Evolutionary conservation across 2,113 vertebrate genomes (phyloP).

Genomic region (Xenus cinereus): DNA sequence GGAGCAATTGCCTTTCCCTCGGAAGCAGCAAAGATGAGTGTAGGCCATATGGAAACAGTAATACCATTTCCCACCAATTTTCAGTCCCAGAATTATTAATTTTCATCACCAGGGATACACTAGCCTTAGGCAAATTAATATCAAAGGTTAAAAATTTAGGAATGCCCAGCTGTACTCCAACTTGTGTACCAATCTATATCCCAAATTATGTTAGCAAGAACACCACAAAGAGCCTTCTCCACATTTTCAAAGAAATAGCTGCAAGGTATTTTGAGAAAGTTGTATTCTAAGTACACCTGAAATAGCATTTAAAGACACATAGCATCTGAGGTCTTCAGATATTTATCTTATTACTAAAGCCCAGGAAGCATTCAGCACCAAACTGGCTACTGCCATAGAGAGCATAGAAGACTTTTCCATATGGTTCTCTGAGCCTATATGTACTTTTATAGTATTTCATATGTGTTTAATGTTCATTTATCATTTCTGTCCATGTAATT

Average conservation of each 20-base stretch:
- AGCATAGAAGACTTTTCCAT: background rate
- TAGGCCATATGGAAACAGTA: background rate
- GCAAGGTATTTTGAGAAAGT: background rate
- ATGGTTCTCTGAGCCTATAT: background rate
- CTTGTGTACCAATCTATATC: background rate
- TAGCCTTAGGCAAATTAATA: background rate
- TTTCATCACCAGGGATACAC: background rate
- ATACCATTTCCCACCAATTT: background rate
- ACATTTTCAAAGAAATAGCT: background rate
- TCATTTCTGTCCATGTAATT: background rate
- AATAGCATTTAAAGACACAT: background rate
- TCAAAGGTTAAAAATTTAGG: background rate
- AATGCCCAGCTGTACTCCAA: background rate
- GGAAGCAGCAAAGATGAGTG: background rate
- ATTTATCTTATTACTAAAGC: background rate
- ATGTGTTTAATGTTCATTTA: background rate
- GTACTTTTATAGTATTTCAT: background rate
- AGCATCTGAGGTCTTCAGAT: background rate
- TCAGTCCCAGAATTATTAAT: background rate
- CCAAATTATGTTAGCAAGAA: background rate
- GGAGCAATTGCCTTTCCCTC: background rate
- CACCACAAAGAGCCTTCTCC: background rate
- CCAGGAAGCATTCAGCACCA: background rate
- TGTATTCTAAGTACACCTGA: background rate
- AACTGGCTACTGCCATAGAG: background rate